Base-by-base conservation (phyloP, 2,888 invertebrate species). In the Scotopteryx bipunctaria region DNA sequence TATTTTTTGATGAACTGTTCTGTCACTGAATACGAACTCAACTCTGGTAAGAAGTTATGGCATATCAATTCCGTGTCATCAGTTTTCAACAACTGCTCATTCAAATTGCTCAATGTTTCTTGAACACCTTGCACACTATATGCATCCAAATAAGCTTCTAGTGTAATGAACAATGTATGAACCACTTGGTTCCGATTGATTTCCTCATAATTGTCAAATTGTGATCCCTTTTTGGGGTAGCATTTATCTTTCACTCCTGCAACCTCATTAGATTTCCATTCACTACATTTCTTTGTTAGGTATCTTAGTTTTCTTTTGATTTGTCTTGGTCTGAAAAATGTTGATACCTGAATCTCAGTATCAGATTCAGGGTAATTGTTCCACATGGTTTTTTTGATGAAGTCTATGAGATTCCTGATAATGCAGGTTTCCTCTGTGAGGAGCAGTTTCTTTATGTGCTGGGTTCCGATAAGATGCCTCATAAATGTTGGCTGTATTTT, bases 111-210 rank as follows among this genome's bases (percentile, higher is more conserved):
- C 55, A 85, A 71, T 31, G 71, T 81, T 46, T 83, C 76, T 64
- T 82, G 76, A 29, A 86, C 69, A 48, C 64, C 49, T 53, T 73
- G 70, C 3, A 89, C 66, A 69, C 69, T 83, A 53, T 78, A 86
- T 2, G 82, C 66, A 58, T 88, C 79, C 55, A 89, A 67, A 61
- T 77, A 82, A n/a, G 86, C 82, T 46, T 82, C 74, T 27, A 87
- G 59, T 17, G 81, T 75, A 14, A 78, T 65, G 47, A 77, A 87
- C n/a, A 89, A 54, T 14, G 63, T 57, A 31, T 76, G 70, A n/a
- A 83, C 63, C 16, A 84, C 51, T 64, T 79, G 66, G 56, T 67
- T 75, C 35, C 73, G 59, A 47, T 65, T 63, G 13, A 64, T 43
- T 31, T 53, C 29, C n/a, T 14, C 21, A 11, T 57, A 42, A 36